phyloP scores from a whole-genome alignment of 2,888 invertebrate species.

The Nomada hirtipes region DNA sequence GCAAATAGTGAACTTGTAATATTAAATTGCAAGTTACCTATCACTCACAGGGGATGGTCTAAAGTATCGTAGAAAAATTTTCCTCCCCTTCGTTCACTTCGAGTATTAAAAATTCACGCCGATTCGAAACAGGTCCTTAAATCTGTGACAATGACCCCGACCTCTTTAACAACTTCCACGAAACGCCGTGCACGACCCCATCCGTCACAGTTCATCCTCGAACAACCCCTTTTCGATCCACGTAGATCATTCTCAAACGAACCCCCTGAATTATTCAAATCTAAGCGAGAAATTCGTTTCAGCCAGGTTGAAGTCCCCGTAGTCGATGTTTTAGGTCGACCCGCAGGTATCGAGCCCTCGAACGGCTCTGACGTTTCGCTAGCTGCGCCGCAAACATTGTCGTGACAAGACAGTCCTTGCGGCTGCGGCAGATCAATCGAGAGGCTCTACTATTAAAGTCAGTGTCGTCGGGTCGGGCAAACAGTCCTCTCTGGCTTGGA shows the following conservation, averaged over 20 bases:
- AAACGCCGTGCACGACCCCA: no score
- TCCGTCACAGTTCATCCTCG: neutral
- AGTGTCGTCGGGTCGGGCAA: slow-evolving; percentile 46
- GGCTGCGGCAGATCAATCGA: slow-evolving; percentile 74
- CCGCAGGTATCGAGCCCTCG: slow-evolving; percentile 9
- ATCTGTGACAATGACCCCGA: neutral
- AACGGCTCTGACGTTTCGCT: slow-evolving; percentile 9
- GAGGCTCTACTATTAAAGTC: slow-evolving; percentile 71
- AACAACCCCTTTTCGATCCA: neutral
- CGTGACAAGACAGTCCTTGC: slow-evolving; percentile 70
- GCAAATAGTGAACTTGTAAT: no score
- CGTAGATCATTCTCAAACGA: neutral
- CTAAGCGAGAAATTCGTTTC: neutral
- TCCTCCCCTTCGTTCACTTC: no score
- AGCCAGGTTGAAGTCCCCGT: neutral
- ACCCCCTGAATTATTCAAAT: neutral
- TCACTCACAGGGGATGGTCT: no score
- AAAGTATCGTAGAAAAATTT: no score
- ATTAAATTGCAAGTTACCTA: no score
- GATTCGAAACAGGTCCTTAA: neutral
- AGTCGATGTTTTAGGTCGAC: slow-evolving; percentile 4
- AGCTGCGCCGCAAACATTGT: slow-evolving; percentile 50
- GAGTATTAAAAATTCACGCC: neutral
- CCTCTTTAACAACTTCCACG: neutral
- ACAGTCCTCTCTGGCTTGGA: slow-evolving; percentile 55